Evolutionary conservation across 2,797 vertebrate genomes (phyloP).

Genomic region (Pangasius macronema): DNA sequence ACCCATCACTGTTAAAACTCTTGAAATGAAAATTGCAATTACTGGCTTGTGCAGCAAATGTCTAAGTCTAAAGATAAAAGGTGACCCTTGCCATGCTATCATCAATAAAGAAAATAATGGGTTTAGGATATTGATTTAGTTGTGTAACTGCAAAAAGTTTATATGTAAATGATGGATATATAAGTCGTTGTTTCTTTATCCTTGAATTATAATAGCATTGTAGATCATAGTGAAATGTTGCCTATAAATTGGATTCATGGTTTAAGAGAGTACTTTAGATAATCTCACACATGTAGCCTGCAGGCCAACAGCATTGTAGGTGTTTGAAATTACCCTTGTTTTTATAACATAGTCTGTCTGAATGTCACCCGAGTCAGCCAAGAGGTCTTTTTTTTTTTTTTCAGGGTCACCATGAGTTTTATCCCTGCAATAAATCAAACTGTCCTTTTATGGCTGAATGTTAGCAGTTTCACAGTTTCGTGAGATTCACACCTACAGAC

Average conservation of each 20-base stretch:
- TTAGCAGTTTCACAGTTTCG: neutral
- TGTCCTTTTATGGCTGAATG: neutral
- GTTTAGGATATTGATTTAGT: neutral
- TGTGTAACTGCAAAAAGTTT: neutral
- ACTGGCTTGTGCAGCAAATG: neutral
- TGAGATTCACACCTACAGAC: neutral
- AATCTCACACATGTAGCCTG: neutral
- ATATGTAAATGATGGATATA: neutral
- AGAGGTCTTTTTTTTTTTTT: neutral
- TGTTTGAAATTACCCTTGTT: neutral
- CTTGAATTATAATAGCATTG: neutral
- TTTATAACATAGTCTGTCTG: neutral
- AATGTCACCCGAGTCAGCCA: neutral
- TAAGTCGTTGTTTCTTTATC: neutral
- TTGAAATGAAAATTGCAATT: neutral
- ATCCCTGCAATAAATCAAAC: neutral
- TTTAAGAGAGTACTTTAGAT: neutral
- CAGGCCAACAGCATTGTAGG: neutral
- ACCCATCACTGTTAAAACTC: neutral
- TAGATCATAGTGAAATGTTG: neutral
- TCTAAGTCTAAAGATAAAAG: neutral
- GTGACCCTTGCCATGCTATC: neutral
- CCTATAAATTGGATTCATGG: neutral
- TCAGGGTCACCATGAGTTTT: neutral
- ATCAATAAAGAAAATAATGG: neutral